Conservation (phyloP, 2,797 vertebrate species). For the Ibycter americanus region DNA sequence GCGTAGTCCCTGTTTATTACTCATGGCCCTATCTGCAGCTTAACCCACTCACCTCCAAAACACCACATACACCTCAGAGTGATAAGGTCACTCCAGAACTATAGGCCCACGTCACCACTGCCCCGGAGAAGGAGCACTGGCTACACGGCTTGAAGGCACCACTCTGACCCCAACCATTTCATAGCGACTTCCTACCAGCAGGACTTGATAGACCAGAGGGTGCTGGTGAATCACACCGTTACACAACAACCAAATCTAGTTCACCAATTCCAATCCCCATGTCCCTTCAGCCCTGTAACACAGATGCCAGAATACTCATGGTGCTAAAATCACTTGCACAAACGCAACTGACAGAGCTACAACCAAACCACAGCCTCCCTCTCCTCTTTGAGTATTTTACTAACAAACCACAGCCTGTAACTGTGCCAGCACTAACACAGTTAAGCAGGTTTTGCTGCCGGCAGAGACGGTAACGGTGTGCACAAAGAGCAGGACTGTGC, state of each 20-base stretch:
- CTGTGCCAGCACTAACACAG: not conserved
- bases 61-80: not conserved
- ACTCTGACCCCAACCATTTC: not conserved
- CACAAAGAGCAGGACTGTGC: not conserved
- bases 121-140: not conserved
- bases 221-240: not conserved
- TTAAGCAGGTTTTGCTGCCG: not conserved
- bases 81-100: not conserved
- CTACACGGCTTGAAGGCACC: accelerated
- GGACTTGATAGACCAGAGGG: not conserved
- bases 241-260: not conserved
- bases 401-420: not conserved
- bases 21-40: not conserved
- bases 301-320: not conserved
- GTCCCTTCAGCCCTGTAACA: accelerated
- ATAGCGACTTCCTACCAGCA: not conserved
- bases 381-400: not conserved
- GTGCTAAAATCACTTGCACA: not conserved
- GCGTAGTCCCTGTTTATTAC: not conserved
- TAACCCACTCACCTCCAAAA: not conserved
- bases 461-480: accelerated
- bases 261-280: not conserved
- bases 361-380: not conserved
- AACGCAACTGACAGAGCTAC: not conserved
- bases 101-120: not conserved